A percentile compares a stretch with the other conserved stretches of the same genome.
phyloP scores from a whole-genome alignment of 2,888 invertebrate genomes.

The Copidosoma aretas region DNA sequence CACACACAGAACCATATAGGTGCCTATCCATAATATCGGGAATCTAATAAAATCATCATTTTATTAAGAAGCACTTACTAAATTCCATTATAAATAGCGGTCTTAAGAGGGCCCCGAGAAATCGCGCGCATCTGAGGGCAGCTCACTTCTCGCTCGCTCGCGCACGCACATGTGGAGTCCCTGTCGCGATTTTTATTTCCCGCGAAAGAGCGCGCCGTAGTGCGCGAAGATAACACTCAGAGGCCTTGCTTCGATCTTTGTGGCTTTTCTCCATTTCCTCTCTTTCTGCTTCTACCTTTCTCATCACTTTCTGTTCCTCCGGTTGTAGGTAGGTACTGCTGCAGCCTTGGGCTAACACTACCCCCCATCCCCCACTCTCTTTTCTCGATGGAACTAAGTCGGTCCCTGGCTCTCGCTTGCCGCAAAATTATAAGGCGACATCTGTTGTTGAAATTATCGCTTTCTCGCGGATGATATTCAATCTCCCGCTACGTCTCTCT shows the following conservation, averaged over 20 bases:
- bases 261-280: background rate
- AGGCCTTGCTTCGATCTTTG: background rate
- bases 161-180: background rate
- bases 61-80: conserved; percentile 31
- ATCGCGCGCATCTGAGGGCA: background rate
- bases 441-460: conserved; percentile 40
- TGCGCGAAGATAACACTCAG: background rate
- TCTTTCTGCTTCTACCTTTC: no score
- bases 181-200: background rate
- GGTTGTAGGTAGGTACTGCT: background rate
- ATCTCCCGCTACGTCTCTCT: conserved; percentile 27
- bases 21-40: conserved; percentile 5
- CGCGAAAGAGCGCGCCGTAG: background rate
- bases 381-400: no score
- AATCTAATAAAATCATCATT: conserved; percentile 36
- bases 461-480: conserved; percentile 38
- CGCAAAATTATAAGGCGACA: conserved; percentile 39
- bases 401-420: background rate
- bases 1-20: no score
- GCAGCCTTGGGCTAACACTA: no score
- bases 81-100: conserved; percentile 35
- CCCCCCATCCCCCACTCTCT: no score
- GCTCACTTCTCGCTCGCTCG: background rate
- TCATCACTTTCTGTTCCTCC: background rate
- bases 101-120: background rate